Evolutionary conservation across 1,140 invertebrate genomes (phyloP), one percentile per base, ranked within the genome.

Genomic region (Brachionus asplanchnoidis): DNA sequence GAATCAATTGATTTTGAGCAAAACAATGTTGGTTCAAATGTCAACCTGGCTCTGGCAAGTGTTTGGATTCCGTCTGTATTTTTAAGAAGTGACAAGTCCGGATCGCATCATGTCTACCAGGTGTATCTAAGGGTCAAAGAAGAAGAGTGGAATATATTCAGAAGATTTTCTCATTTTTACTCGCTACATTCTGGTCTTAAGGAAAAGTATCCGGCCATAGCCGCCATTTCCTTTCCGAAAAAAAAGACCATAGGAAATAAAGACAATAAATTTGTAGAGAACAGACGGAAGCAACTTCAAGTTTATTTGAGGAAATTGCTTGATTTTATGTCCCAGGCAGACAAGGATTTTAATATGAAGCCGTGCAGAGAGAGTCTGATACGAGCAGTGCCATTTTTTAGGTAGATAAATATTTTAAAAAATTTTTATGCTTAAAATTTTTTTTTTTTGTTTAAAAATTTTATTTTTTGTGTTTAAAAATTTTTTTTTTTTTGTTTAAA

Each of bases 71-170:
- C 95, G 9, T 95, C 94, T 23, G 95, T 94, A 2, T 97, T 97
- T 90, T 90, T 97, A 11, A 93, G 94, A 79, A 94, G 95, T 23
- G 83, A 87, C 7, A 91, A 92, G 79, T 92, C 93, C 9, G 93
- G 94, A 86, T 91, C 93, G 68, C 94, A 95, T 90, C 94, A 95
- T 90, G 94, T 95, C 46, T 96, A 96, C 89, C 94, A 97, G 92
- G 94, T 96, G 86, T 96, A 95, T 88, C 88, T 96, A 77, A 92
- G 95, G 86, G 94, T 96, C 82, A 92, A 93, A 79, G 93, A 94
- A 88, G 94, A 94, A 86, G 95, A 97, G 89, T 97, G 95, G 95
- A 97, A 96, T 90, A 93, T 97, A 42, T 97, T 96, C 87, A 91
- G 95, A 86, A 91, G 95, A 87, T 97, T 96, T 89, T 94, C 95